Base-by-base conservation (phyloP, 2,797 vertebrate genomes). In the Labeo calbasu region DNA sequence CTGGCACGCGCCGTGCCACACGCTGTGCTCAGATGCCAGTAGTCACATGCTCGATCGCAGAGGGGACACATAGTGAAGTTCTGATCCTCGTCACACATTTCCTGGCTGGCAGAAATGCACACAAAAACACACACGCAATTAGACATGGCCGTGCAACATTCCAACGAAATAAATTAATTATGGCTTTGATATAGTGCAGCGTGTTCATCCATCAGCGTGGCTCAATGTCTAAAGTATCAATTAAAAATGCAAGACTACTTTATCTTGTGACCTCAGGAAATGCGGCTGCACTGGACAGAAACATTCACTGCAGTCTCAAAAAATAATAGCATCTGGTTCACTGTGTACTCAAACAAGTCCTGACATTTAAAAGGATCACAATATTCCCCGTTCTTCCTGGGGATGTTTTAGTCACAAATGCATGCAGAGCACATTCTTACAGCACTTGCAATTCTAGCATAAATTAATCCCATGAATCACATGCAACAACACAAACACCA, bases 41-140 rank as follows among this genome's bases (percentile, higher is more conserved):
- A 99, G 79, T 97, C 97, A 40, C 98, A 99, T 40, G 95, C 96
- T 76, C 95, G 95, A 84, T 99, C 98, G 53, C 98, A 99, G 80
- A 99, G 96, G 1, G 98, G 98, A 92, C 98, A 99, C 98, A 99
- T 99, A 92, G 96, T 99, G 93, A 99, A 99, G 91, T 94, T 95
- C 40, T 97, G 96, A 79, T 51, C 91, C 21, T 95, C 94, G 82
- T 98, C 95, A 50, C 98, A 99, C 97, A 99, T 98, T 94, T 99
- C 98, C 89, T 94, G 94, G 90, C 98, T 99, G 87, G 91, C 83
- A 85, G 43, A 85, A 85, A 63, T 53, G 57, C 78, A 83, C 72
- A 82, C 77, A 57, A 11, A 55, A 55, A 55, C 50, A 78, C 63
- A 79, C 53, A 81, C 36, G 77, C 36, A 85, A 82, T 80, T 63